Conservation (phyloP, 2,888 invertebrate species). For the Morpho deidamia region DNA sequence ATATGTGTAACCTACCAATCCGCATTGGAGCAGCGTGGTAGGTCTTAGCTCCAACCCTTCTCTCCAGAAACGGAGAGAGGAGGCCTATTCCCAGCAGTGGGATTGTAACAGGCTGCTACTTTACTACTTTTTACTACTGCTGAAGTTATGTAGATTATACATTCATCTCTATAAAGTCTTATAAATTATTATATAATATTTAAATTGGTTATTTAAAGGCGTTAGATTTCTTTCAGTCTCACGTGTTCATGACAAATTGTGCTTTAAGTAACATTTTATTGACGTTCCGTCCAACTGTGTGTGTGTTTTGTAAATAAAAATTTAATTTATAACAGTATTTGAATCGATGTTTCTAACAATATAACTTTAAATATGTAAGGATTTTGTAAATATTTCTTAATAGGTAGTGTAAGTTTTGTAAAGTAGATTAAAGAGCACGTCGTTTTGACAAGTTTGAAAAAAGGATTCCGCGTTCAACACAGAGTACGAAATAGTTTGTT, state of each 20-base stretch:
- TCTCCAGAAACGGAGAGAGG: no score
- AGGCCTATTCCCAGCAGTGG: no score
- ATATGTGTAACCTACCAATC: no score
- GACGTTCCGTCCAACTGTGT: constrained; percentile 37
- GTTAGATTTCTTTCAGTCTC: not conserved
- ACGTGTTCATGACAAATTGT: constrained; percentile 32
- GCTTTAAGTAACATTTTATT: constrained; percentile 40
- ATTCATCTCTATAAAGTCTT: no score
- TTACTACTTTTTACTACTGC: no score
- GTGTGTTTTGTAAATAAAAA: constrained; percentile 52
- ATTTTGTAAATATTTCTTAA: constrained; percentile 23
- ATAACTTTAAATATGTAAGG: constrained; percentile 1
- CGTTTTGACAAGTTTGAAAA: constrained; percentile 8
- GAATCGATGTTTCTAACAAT: constrained; percentile 35
- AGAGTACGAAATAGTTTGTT: constrained; percentile 9
- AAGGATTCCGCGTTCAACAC: constrained; percentile 10
- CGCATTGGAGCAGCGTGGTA: no score
- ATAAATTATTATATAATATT: no score
- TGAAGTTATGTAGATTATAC: no score
- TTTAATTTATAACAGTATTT: constrained; percentile 56
- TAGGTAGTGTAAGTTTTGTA: constrained; percentile 12
- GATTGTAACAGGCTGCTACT: no score
- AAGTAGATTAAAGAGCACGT: constrained; percentile 5
- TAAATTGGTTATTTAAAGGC: not conserved
- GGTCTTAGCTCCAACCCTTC: no score